Conservation (phyloP, 1,140 invertebrate species). For the Macrobrachium rosenbergii region DNA sequence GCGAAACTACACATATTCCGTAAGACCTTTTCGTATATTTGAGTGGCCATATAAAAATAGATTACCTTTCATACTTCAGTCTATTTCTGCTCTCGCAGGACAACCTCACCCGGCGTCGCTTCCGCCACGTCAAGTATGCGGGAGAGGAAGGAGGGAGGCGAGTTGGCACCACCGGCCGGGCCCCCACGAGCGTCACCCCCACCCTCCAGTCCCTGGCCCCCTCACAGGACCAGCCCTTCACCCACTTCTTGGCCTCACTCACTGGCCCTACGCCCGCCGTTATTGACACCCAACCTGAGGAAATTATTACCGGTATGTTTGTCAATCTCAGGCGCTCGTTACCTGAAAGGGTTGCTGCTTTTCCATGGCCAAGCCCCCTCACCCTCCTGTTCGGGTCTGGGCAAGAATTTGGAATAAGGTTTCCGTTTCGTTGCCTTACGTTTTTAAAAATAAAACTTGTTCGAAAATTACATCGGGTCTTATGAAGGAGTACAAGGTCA, state of each 20-base stretch:
- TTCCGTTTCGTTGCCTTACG: too few relatives aligned
- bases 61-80: neutral
- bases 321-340: too few relatives aligned
- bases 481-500: too few relatives aligned
- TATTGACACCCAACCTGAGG: conserved; percentile 45
- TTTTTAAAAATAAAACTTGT: too few relatives aligned
- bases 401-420: too few relatives aligned
- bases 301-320: conserved; percentile 47
- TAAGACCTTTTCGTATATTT: too few relatives aligned
- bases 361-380: neutral
- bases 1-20: too few relatives aligned
- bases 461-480: too few relatives aligned
- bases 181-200: neutral
- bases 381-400: neutral
- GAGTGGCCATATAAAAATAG: too few relatives aligned
- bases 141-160: conserved; percentile 1
- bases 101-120: conserved; percentile 45
- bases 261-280: conserved; percentile 35
- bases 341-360: neutral
- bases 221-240: conserved; percentile 32
- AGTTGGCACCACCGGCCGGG: neutral
- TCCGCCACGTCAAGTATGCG: conserved; percentile 25
- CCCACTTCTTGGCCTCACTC: conserved; percentile 49
- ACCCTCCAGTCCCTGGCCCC: conserved; percentile 1
- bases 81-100: conserved; percentile 17